Base-by-base conservation (phyloP, 2,113 vertebrate species). In the Machaerirhynchus nigripectus region DNA sequence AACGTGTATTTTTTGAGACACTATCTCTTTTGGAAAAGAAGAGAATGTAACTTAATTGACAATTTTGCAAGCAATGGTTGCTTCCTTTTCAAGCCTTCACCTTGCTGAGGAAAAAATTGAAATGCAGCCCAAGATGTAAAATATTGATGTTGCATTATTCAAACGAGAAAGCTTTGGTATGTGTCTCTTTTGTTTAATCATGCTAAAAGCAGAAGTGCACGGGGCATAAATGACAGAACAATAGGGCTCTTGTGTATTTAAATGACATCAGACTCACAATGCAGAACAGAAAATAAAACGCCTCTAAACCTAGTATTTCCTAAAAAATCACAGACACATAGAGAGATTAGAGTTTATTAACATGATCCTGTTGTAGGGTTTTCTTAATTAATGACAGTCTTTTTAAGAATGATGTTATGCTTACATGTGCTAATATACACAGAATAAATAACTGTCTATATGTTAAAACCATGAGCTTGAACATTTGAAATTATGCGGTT, bases 191-290 rank as follows among this genome's bases (percentile, higher is more conserved):
- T 95, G 86, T 96, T 95, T 97, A 97, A 97, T 96, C 90, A 90
- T 93, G 90, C 90, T 97, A 97, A 97, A 97, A 96, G 95, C 94
- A 97, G 91, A 93, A 93, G 91, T 95, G 89, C 92, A 93, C 5
- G 0, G 83, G 86, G 84, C 94, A 96, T 96, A 97, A 96, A 92
- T 96, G 96, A 97, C 95, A 96, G 95, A 96, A 96, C 96, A 97
- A 97, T 91, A 84, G 88, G 50, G 42, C 81, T 96, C 42, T 95
- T 81, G 82, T 95, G 81, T 96, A 89, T 95, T 93, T 94, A 95
- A 95, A 95, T 97, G 46, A 93, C 90, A 96, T 76, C 71, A 82
- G 75, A 95, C 76, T 95, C 83, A 92, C 77, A 96, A 89, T 84
- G 83, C 60, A 96, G 70, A 93, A 49, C 31, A 90, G 88, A 95